A percentile compares a stretch with the other conserved stretches of the same genome.
phyloP scores from a whole-genome alignment of 2,888 invertebrate species.

The Acronicta psi region DNA sequence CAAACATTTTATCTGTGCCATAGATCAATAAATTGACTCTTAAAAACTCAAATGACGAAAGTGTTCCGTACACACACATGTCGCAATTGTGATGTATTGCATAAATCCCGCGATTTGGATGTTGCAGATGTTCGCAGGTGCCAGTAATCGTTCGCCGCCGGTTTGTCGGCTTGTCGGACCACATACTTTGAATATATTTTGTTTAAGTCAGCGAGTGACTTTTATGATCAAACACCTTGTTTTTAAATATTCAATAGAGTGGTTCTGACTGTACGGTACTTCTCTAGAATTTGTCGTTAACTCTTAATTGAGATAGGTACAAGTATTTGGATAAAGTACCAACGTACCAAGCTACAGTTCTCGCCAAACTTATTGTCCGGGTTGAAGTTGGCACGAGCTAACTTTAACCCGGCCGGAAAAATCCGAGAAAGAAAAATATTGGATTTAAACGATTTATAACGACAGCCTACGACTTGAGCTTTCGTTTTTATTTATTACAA shows the following conservation, averaged over 20 bases:
- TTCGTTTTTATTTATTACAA: no score
- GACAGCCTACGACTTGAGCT: no score
- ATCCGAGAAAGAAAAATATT: no score
- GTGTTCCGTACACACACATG: constrained; percentile 32
- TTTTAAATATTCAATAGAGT: constrained; percentile 14
- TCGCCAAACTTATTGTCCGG: no score
- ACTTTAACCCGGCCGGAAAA: no score
- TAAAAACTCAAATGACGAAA: constrained; percentile 41
- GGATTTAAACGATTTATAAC: no score
- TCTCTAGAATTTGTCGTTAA: no score
- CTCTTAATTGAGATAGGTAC: no score
- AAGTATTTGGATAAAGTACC: no score
- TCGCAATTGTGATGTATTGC: constrained; percentile 48
- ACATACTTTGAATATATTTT: constrained; percentile 25
- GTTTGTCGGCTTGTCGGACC: constrained; percentile 3
- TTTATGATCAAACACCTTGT: constrained; percentile 7
- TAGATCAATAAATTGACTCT: constrained; percentile 29
- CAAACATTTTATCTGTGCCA: constrained; percentile 32
- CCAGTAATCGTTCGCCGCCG: constrained; percentile 13
- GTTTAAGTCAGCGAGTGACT: constrained; percentile 1
- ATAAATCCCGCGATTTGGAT: constrained; percentile 40
- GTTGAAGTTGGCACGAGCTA: no score
- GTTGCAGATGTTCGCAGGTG: constrained; percentile 42
- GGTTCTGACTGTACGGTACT: no score
- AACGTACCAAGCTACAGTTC: no score